Conservation (phyloP, 2,113 vertebrate species). For the Hypomesus transpacificus region DNA sequence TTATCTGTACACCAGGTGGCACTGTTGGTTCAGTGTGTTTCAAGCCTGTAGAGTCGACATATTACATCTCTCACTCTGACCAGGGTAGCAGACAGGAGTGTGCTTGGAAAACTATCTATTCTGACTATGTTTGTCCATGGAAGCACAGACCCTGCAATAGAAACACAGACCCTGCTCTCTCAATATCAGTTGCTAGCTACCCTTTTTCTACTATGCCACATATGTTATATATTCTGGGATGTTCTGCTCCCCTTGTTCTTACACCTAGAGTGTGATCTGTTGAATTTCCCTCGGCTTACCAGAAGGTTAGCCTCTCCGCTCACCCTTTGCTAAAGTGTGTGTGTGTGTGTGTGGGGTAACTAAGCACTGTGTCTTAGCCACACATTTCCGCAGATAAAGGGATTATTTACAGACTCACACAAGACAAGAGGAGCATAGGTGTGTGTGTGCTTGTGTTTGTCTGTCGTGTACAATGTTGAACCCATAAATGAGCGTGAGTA, state of each 20-base stretch:
- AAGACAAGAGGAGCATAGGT: background rate
- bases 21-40: constrained; percentile 51
- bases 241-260: background rate
- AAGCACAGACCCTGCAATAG: background rate
- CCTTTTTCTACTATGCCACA: too few species aligned
- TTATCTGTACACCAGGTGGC: constrained; percentile 59
- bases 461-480: background rate
- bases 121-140: background rate
- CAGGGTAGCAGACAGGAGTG: background rate
- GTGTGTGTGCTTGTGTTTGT: background rate
- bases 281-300: background rate
- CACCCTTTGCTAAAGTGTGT: background rate
- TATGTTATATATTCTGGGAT: too few species aligned
- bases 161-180: background rate
- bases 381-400: too few species aligned
- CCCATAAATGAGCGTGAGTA: too few species aligned
- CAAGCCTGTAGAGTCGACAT: too few species aligned
- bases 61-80: too few species aligned
- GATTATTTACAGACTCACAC: background rate
- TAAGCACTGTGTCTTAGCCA: too few species aligned
- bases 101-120: background rate
- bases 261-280: background rate
- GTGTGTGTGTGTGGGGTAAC: background rate
- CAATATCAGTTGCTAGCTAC: background rate
- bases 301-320: background rate